Base-by-base conservation (phyloP, 2,888 invertebrate genomes). In the Nephrotoma flavescens region DNA sequence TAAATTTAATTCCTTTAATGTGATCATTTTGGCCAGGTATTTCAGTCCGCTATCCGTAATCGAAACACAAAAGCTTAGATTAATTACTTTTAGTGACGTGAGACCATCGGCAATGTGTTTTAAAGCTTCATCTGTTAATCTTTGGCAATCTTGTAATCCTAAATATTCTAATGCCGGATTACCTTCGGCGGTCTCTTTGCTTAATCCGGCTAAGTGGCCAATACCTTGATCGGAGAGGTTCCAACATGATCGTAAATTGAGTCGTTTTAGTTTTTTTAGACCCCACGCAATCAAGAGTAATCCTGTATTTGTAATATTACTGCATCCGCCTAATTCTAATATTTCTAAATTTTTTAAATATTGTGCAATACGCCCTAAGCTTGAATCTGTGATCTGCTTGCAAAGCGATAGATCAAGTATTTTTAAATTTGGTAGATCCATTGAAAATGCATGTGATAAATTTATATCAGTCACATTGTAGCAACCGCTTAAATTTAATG, bases 301-400 rank as follows among this genome's bases (percentile, higher is more conserved):
- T 0, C 98, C 97, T 0, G 96, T 95, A 91, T 98, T 97, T 85
- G 97, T 97, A 86, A 98, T 95, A 91, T 97, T 96, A 90, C 96
- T 95, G 91, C 98, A 98, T 1, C 98, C 98, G 15, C 98, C 98
- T 86, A 98, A 92, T 89, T 98, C 97, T 86, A 98, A 92, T 44
- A 95, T 95, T 90, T 97, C 96, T 87, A 98, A 93, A 91, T 97
- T 97, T 91, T 95, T 96, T 86, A 97, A 92, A 89, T 95, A 95
- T 90, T 96, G 96, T 83, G 97, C 96, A 92, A 98, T 97, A 89
- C 96, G 93, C 19, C 95, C 95, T 42, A 98, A 93, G 86, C 97
- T 96, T 42, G 95, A 95, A 91, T 98, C 98, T n/a, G 97, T 97
- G 87, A 98, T 96, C 93, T 98, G 98, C 92, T 98, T 98, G 92